Conservation (phyloP, 2,888 invertebrate genomes). For the Athrips mouffetella region DNA sequence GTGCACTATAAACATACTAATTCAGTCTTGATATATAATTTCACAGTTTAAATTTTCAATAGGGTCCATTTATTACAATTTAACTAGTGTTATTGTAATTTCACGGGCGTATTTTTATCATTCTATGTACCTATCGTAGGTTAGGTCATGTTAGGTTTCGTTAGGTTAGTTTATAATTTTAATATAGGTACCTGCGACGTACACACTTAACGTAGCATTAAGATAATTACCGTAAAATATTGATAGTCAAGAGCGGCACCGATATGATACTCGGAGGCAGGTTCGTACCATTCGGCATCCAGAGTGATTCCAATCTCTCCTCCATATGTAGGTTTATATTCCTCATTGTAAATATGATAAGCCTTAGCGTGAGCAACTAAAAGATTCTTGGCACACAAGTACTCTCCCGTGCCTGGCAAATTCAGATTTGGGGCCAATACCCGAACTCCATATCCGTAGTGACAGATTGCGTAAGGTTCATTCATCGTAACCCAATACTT, state of each 20-base stretch:
- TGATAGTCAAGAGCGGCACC: conserved; percentile 34
- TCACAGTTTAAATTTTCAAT: too few species aligned
- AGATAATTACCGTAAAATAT: conserved; percentile 61
- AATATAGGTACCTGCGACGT: too few species aligned
- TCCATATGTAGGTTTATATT: conserved; percentile 36
- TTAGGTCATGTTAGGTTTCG: too few species aligned
- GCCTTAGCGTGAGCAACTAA: conserved; percentile 73
- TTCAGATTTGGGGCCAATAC: conserved; percentile 43
- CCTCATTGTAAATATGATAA: conserved; percentile 52
- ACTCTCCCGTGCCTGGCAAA: conserved; percentile 57
- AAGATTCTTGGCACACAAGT: conserved; percentile 64
- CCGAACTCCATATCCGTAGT: conserved; percentile 56
- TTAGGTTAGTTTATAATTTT: background rate
- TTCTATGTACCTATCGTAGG: too few species aligned
- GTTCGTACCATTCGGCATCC: conserved; percentile 37
- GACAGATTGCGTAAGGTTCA: conserved; percentile 61
- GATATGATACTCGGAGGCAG: conserved; percentile 43
- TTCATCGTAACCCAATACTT: conserved; percentile 78
- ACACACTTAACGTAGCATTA: background rate
- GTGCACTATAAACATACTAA: too few species aligned
- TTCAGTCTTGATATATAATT: too few species aligned
- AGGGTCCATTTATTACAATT: too few species aligned
- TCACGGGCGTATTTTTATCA: too few species aligned
- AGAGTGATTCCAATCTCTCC: conserved; percentile 35
- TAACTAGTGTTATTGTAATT: too few species aligned